Conservation (phyloP, 2,113 vertebrate genomes). For the Pachyramphus minor region DNA sequence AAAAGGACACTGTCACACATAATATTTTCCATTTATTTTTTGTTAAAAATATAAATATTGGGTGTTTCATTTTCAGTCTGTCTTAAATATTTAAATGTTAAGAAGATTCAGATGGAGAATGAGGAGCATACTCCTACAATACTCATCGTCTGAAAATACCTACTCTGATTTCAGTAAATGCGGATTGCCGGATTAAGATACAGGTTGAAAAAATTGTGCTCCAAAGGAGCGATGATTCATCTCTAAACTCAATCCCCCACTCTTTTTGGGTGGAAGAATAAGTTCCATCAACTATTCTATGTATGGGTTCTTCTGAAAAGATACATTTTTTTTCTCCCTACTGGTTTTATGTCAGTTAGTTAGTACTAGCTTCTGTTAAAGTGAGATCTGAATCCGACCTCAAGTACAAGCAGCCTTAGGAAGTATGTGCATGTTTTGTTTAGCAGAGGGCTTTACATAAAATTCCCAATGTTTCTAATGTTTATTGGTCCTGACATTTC, state of each 20-base stretch:
- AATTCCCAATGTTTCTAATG: background rate
- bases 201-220: background rate
- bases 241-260: background rate
- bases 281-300: background rate
- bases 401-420: background rate
- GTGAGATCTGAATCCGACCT: background rate
- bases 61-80: background rate
- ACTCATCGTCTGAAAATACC: background rate
- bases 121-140: background rate
- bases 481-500: background rate
- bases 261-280: background rate
- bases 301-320: background rate
- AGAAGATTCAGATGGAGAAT: background rate
- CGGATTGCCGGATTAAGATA: background rate
- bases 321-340: background rate
- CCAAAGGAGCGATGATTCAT: background rate
- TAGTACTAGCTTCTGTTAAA: background rate
- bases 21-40: background rate
- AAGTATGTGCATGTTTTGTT: background rate
- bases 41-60: background rate
- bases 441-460: background rate
- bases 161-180: background rate
- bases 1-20: background rate
- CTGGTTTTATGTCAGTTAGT: background rate
- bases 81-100: background rate